Evolutionary conservation across 1,140 invertebrate species (phyloP).

Genomic region (Daktulosphaira vitifoliae): DNA sequence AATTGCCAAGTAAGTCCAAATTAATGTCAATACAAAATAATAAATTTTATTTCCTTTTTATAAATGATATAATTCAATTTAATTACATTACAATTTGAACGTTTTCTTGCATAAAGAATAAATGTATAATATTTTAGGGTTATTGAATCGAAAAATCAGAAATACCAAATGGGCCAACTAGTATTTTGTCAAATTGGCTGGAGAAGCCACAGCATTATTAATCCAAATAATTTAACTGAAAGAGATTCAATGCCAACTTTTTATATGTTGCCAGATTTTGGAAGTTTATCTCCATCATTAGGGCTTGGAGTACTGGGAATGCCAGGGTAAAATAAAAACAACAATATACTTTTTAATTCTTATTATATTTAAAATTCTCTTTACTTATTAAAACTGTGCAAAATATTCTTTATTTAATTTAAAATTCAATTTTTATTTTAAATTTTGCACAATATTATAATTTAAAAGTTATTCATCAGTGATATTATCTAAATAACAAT

Average conservation of each 20-base stretch:
- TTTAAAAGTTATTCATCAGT: no score
- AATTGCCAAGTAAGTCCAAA: constrained; percentile 50
- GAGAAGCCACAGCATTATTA: constrained; percentile 46
- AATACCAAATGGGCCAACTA: constrained; percentile 52
- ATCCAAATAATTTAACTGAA: constrained; percentile 34
- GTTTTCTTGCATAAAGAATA: no score
- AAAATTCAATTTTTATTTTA: no score
- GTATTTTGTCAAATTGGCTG: constrained; percentile 54
- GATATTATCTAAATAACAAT: no score
- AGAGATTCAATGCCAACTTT: constrained; percentile 35
- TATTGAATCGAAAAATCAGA: constrained; percentile 53
- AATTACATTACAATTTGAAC: no score
- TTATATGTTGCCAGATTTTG: constrained; percentile 48
- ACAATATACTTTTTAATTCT: no score
- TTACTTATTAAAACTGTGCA: no score
- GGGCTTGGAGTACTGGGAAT: constrained; percentile 54
- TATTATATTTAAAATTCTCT: no score
- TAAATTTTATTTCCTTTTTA: constrained; percentile 1
- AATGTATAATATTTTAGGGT: constrained; percentile 44
- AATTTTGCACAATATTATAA: no score
- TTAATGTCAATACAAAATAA: not conserved
- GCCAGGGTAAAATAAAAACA: constrained; percentile 52
- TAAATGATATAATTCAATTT: no score
- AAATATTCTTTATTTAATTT: no score
- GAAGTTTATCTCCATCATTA: constrained; percentile 50